phyloP scores from a whole-genome alignment of 2,113 vertebrate genomes.

The Sialia sialis region DNA sequence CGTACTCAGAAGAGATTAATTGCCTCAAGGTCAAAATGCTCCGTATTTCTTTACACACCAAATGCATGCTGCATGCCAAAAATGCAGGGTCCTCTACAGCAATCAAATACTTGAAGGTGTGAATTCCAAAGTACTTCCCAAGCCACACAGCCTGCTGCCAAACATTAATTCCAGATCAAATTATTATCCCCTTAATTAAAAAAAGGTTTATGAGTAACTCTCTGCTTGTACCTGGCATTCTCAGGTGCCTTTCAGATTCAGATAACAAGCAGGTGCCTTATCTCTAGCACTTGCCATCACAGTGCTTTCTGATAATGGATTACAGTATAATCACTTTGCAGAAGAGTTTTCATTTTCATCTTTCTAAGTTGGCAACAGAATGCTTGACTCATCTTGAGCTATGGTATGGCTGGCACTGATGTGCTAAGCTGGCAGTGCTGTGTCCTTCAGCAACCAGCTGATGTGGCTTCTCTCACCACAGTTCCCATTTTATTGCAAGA shows the following conservation, averaged over 20 bases:
- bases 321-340: background rate
- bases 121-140: constrained; percentile 19
- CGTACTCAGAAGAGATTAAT: background rate
- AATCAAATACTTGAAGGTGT: background rate
- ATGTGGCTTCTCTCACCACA: background rate
- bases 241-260: background rate
- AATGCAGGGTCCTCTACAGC: background rate
- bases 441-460: background rate
- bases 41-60: background rate
- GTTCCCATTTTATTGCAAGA: background rate
- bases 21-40: constrained; percentile 30
- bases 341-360: background rate
- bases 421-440: background rate
- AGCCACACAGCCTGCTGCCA: constrained; percentile 13
- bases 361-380: background rate
- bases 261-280: constrained; percentile 41
- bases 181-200: constrained; percentile 22
- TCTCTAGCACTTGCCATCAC: background rate
- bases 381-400: background rate
- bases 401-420: background rate
- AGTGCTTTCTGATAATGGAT: background rate
- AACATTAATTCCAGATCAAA: constrained; percentile 40
- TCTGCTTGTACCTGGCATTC: background rate
- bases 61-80: background rate
- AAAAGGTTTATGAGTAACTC: background rate